phyloP scores from a whole-genome alignment of 2,797 vertebrate genomes.

The Enteromius viviparus region DNA sequence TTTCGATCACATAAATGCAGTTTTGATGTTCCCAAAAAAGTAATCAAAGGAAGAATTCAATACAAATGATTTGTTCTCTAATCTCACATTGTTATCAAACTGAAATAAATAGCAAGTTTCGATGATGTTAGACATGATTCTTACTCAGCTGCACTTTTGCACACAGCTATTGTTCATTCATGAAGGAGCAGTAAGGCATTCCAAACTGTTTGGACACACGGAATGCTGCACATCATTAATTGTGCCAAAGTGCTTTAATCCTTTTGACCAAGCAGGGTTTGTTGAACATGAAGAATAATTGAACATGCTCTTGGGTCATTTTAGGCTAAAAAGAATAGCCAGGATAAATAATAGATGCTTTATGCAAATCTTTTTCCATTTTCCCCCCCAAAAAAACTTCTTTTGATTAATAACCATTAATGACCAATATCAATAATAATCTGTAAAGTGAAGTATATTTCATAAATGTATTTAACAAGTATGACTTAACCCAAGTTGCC shows the following conservation, averaged over 20 bases:
- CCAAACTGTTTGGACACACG: slow-evolving; percentile 64
- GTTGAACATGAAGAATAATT: slow-evolving; percentile 56
- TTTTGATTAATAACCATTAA: neutral
- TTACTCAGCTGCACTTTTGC: slow-evolving; percentile 32
- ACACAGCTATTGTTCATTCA: slow-evolving; percentile 74
- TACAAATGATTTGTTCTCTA: neutral
- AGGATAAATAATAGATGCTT: neutral
- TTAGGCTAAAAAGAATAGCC: neutral
- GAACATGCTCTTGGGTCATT: slow-evolving; percentile 9
- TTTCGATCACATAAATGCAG: neutral
- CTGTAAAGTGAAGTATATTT: neutral
- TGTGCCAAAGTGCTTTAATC: slow-evolving; percentile 66
- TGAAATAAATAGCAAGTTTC: neutral
- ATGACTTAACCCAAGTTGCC: neutral
- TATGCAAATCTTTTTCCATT: neutral
- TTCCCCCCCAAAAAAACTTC: neutral
- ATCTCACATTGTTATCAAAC: neutral
- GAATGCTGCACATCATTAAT: slow-evolving; percentile 62
- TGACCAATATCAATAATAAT: neutral
- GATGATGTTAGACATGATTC: slow-evolving; percentile 8
- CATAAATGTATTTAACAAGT: neutral
- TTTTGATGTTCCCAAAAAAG: neutral
- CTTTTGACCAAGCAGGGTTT: slow-evolving; percentile 46
- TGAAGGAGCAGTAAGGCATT: slow-evolving; percentile 65
- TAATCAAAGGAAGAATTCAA: neutral